Conservation (phyloP, 2,113 vertebrate species). For the Gyps fulvus region DNA sequence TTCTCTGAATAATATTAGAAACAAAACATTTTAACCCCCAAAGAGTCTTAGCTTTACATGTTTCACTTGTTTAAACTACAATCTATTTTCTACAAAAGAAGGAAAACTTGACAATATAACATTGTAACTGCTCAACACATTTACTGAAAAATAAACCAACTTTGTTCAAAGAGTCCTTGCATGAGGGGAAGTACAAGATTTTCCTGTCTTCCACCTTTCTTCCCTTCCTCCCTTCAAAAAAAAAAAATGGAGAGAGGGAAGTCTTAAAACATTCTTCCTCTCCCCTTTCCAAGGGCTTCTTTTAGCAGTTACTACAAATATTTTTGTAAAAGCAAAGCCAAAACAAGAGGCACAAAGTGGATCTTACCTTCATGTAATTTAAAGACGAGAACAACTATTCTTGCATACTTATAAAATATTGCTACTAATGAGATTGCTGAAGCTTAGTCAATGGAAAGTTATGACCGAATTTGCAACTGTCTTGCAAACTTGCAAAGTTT, state of each 20-base stretch:
- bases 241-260: background rate
- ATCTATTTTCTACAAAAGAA: background rate
- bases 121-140: background rate
- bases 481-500: background rate
- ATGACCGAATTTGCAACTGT: background rate
- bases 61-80: background rate
- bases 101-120: background rate
- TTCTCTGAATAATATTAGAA: background rate
- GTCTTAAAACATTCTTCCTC: background rate
- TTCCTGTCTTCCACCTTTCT: background rate
- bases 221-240: background rate
- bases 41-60: rapidly evolving
- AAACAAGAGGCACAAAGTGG: background rate
- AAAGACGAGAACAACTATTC: background rate
- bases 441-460: background rate
- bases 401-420: background rate
- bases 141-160: background rate
- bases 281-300: background rate
- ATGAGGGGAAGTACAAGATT: background rate
- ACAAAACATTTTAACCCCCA: background rate
- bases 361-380: background rate
- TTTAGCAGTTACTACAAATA: background rate
- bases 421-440: background rate
- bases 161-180: background rate
- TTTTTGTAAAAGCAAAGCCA: background rate